Base-by-base conservation (phyloP, 2,113 vertebrate genomes). In the Amazona vittata region DNA sequence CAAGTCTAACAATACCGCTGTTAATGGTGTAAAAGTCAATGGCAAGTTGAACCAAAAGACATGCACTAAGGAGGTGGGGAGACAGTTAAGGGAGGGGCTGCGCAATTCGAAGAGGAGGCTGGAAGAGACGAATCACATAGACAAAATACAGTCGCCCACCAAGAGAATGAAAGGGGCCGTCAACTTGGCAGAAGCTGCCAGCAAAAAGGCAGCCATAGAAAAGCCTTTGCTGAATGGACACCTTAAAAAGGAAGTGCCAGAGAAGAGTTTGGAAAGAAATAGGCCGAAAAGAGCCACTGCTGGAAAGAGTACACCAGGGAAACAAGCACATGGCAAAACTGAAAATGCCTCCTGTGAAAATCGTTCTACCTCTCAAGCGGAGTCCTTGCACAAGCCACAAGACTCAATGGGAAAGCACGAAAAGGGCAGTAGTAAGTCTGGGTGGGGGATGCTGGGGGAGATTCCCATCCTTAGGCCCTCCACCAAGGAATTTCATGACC, bases 401-500 rank as follows among this genome's bases (percentile, higher is more conserved):
- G 99, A 99, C 77, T 93, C 97, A 94, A 96, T 97, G 93, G 98
- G 98, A 98, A 99, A 97, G 98, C 98, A 98, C 59, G 99, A 99
- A 96, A 97, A 98, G 82, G 98, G 98, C 93, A 97, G 98, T 84
- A 98, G 98, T 98, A 98, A 98, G 97, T 94, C 98, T 77, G 99
- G 98, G 90, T 99, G 99, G 98, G 96, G 98, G 25, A 97, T 98
- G 44, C 98, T 99, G 97, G 98, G 98, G 55, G 99, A 99, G 94
- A 99, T 98, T 94, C 99, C 99, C 14, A 96, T 99, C 95, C 98
- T 99, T 94, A 98, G 98, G 97, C 99, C 99, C 53, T 98, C 97
- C 74, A 97, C 98, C 31, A 98, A 99, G 97, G 99, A 99, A 98
- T 99, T 99, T 96, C 99, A 99, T 93, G 99, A 99, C 98, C 99